These are phyloP conservation scores for Pomatostomus ruficeps DNA, from an alignment of 2,113 vertebrate genomes.

Conservation along the genomic window DNA sequence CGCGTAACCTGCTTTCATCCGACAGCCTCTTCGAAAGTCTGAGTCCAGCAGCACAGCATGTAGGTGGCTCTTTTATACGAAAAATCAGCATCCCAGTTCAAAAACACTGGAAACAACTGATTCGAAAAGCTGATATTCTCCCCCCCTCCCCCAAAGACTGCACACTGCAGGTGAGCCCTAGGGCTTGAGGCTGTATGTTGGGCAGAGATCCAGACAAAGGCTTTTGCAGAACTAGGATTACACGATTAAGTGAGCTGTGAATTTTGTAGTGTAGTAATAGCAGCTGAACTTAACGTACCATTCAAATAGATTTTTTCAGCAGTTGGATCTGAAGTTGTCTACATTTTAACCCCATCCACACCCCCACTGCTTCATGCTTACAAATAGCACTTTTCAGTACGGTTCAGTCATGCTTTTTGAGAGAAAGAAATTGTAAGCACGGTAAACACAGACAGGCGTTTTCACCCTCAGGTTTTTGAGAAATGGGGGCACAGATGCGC, in stretches of 20 bases:
- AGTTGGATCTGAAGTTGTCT: background rate
- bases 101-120: background rate
- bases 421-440: background rate
- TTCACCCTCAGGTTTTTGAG: background rate
- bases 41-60: accelerated
- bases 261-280: background rate
- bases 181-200: background rate
- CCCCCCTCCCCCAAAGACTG: accelerated
- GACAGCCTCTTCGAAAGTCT: background rate
- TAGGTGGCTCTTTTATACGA: background rate
- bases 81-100: background rate
- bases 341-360: background rate
- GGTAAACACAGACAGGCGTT: background rate
- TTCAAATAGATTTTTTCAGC: background rate
- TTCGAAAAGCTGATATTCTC: accelerated
- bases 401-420: background rate
- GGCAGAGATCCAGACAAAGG: background rate
- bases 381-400: background rate
- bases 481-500: background rate
- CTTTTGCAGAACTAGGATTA: background rate
- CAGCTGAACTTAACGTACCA: background rate
- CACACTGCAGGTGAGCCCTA: background rate
- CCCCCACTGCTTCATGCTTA: background rate
- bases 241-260: background rate
- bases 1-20: background rate